Evolutionary conservation across 2,113 vertebrate genomes (phyloP).

Genomic region (Taxidea taxus): DNA sequence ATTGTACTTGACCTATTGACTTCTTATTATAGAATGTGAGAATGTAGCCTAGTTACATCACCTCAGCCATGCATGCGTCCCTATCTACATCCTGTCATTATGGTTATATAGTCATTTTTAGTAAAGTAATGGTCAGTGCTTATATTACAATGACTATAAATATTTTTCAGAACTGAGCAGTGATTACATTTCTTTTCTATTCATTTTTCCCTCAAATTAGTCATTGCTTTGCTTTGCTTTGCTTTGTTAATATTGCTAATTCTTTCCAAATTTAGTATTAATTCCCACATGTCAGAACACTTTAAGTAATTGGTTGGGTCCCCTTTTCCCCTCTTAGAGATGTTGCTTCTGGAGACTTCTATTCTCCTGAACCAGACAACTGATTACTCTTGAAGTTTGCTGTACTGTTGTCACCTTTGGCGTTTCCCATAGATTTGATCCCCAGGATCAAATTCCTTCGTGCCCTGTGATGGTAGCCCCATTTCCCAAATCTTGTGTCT

Average conservation of each 20-base stretch:
- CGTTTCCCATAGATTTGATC: neutral
- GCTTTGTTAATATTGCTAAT: neutral
- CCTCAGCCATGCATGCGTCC: neutral
- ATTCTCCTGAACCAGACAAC: neutral
- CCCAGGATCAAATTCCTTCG: neutral
- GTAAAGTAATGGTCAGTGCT: neutral
- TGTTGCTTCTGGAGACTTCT: neutral
- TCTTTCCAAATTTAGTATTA: neutral
- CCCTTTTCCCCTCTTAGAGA: neutral
- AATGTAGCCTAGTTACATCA: neutral
- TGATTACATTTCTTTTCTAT: neutral
- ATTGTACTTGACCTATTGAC: neutral
- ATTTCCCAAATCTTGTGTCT: neutral
- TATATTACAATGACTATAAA: neutral
- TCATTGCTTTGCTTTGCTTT: neutral
- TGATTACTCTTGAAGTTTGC: neutral
- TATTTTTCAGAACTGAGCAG: neutral
- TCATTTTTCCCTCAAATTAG: neutral
- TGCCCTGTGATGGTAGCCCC: neutral
- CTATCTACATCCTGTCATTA: neutral
- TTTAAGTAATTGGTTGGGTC: neutral
- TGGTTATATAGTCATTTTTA: neutral
- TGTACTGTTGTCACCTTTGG: rapidly evolving
- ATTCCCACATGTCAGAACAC: neutral
- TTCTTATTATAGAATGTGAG: neutral